Evolutionary conservation across 2,888 invertebrate species (phyloP), one percentile per base, ranked within the genome.

Genomic region (Hypolimnas misippus): DNA sequence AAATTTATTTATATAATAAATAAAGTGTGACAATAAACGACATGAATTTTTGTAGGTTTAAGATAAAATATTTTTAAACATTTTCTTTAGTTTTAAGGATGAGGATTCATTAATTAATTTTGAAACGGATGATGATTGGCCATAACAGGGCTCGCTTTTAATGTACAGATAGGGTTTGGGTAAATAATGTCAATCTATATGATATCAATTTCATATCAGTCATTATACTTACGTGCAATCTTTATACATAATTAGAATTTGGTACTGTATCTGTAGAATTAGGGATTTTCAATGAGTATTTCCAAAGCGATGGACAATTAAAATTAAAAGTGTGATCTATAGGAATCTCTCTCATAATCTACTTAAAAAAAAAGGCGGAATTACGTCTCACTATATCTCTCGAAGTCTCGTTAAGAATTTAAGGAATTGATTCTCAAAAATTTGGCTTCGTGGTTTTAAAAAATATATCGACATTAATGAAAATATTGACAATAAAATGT

Each of bases 181-280:
- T 86, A 86, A 86, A 83, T 83, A 81, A 87, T 83, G 89, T 90
- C 89, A 89, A 89, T 90, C 84, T 82, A 81, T 76, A 78, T 82
- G 76, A 87, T 89, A 91, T 89, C 89, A 86, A 89, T 89, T 89
- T 88, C 90, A 91, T 91, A 91, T 90, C 90, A 89, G 75, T 78
- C 77, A 66, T 78, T 70, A 76, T 73, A 77, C 78, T 75, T 77
- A 77, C 76, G 78, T 76, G 76, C 78, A 77, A 71, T 77, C 77
- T 82, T 81, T 77, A 76, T 76, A 77, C 72, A 70, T 67, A 38
- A 72, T 59, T 74, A 75, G 74, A 71, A 72, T 76, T 74, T 73
- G 74, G 63, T 70, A 70, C 70, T 66, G 25, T 67, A 66, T 67
- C 63, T 64, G 68, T 69, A 70, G 68, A 70, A 62, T 70, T 69